phyloP scores from a whole-genome alignment of 2,797 vertebrate species.

The Tympanoctomys barrerae region DNA sequence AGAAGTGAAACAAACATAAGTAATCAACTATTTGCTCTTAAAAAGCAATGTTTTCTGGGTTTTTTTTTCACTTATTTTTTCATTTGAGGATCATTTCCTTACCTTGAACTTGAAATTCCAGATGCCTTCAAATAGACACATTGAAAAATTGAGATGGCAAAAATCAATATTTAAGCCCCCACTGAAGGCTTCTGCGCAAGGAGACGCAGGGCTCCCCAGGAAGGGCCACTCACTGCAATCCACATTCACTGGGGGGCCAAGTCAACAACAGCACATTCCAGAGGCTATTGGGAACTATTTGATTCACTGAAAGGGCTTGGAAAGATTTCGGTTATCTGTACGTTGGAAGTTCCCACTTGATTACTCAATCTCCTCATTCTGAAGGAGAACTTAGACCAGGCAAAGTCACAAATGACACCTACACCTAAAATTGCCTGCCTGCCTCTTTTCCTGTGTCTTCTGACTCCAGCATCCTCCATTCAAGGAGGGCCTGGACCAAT shows the following conservation, averaged over 20 bases:
- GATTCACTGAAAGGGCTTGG: background rate
- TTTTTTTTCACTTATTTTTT: background rate
- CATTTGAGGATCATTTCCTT: background rate
- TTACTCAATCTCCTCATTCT: background rate
- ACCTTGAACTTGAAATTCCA: conserved; percentile 4
- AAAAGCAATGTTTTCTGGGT: background rate
- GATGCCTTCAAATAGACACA: conserved; percentile 13
- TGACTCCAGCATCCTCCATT: background rate
- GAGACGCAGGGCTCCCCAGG: background rate
- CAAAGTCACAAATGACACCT: background rate
- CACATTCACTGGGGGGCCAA: background rate
- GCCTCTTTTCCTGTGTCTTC: background rate
- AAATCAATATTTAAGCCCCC: background rate
- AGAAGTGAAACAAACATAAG: conserved; percentile 46
- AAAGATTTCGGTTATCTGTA: background rate
- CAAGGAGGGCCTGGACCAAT: background rate
- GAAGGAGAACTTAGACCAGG: background rate
- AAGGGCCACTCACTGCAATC: background rate
- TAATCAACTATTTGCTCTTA: conserved; percentile 36
- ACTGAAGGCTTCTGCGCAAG: background rate
- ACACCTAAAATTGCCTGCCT: background rate
- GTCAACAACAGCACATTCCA: background rate
- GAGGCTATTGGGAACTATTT: background rate
- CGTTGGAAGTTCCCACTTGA: background rate
- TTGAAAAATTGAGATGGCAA: conserved; percentile 22